These are phyloP conservation scores for Chromobotia macracanthus DNA, from an alignment of 2,797 vertebrate genomes.

Conservation along the genomic window DNA sequence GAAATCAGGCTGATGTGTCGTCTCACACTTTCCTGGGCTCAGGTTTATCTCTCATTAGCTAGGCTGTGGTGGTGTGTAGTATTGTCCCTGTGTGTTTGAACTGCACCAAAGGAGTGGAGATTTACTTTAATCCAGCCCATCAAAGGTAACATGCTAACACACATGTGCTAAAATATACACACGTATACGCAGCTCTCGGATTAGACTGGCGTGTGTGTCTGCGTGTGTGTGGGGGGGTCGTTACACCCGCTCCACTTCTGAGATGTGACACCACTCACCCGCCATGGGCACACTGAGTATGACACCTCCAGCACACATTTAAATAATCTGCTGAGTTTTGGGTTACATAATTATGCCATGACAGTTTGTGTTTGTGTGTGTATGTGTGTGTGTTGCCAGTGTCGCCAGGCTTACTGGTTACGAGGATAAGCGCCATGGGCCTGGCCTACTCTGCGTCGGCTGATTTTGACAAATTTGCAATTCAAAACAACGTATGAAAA, in stretches of 20 bases:
- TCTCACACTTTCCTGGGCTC: slow-evolving; percentile 29
- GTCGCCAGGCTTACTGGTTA: slow-evolving; percentile 71
- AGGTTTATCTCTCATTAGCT: slow-evolving; percentile 85
- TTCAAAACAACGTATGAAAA: slow-evolving; percentile 80
- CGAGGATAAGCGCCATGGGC: slow-evolving; percentile 76
- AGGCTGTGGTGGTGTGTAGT: slow-evolving; percentile 85
- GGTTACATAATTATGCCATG: slow-evolving; percentile 84
- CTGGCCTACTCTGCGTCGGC: slow-evolving; percentile 64
- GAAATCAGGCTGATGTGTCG: slow-evolving; percentile 46
- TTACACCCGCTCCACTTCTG: slow-evolving; percentile 27
- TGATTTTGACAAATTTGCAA: slow-evolving; percentile 82
- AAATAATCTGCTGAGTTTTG: slow-evolving; percentile 80
- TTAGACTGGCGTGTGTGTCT: slow-evolving; percentile 68
- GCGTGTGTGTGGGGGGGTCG: slow-evolving; percentile 34
- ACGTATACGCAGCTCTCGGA: slow-evolving; percentile 64
- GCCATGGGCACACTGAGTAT: slow-evolving; percentile 70
- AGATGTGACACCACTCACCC: slow-evolving; percentile 76
- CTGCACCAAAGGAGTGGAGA: slow-evolving; percentile 91
- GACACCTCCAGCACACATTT: slow-evolving; percentile 78
- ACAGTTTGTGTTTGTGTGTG: slow-evolving; percentile 75
- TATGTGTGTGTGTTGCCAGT: slow-evolving; percentile 40
- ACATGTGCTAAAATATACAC: slow-evolving; percentile 56
- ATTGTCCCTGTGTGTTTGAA: slow-evolving; percentile 90
- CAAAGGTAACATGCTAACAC: slow-evolving; percentile 85
- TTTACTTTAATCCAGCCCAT: slow-evolving; percentile 91